These are phyloP conservation scores for Stigmatopora nigra DNA, from an alignment of 2,113 vertebrate genomes.

Conservation along the genomic window DNA sequence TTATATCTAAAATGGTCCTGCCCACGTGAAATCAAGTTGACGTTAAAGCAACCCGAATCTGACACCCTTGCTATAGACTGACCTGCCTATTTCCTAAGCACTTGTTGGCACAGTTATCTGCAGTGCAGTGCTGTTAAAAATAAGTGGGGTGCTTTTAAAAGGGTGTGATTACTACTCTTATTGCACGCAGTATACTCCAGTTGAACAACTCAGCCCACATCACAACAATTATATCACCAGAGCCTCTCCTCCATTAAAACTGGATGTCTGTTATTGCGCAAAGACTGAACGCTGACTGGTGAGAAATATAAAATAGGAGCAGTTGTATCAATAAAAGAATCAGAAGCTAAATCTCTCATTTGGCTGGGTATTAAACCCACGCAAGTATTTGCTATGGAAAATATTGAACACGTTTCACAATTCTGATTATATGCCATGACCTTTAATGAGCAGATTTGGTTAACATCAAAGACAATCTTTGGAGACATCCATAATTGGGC, in stretches of 20 bases:
- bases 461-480: too few species aligned
- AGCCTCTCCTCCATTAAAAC: neutral
- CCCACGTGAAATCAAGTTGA: too few species aligned
- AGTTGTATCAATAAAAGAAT: neutral
- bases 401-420: too few species aligned
- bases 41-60: too few species aligned
- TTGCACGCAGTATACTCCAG: neutral
- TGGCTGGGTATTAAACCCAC: too few species aligned
- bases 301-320: conserved; percentile 22
- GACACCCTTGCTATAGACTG: too few species aligned
- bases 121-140: conserved; percentile 9
- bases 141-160: conserved; percentile 8
- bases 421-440: too few species aligned
- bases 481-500: too few species aligned
- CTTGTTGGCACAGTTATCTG: conserved; percentile 3
- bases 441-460: too few species aligned
- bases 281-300: neutral
- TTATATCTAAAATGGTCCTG: too few species aligned
- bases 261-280: neutral
- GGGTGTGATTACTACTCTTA: neutral
- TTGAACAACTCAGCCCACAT: neutral
- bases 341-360: too few species aligned
- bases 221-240: neutral
- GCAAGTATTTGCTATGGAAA: too few species aligned
- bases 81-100: neutral